Base-by-base conservation (phyloP, 2,797 vertebrate species). In the Poliocrania exsul region DNA sequence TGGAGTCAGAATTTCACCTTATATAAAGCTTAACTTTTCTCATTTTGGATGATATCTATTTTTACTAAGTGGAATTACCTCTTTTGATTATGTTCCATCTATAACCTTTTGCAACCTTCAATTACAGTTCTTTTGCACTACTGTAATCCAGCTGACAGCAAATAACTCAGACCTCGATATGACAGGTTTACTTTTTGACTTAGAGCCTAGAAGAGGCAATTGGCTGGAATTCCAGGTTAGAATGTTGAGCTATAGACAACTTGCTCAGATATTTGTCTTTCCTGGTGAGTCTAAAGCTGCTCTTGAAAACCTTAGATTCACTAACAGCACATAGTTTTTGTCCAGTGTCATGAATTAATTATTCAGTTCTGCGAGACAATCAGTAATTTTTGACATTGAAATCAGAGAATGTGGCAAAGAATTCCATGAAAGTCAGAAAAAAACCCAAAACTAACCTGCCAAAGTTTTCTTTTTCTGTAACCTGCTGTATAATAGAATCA, bases 41-140 rank as follows among this genome's bases (percentile, higher is more conserved):
- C 80, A 51, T 65, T 91, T 92, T 84, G 90, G 94, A 35, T 61
- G 72, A 83, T 93, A 90, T 66, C 82, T 96, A 40, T 64, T 93
- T 95, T 93, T 90, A 86, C 85, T 91, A 95, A 95, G 80, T 94
- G 88, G 77, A 91, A 71, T 88, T 79, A 91, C 56, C 91, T 60
- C 77, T 88, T 94, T 88, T 95, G 91, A 88, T 83, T 95, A 86
- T 65, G 92, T 93, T 90, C 89, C 81, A 53, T 84, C 69, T 90
- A 49, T 24, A 91, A 51, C 65, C 54, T 88, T 79, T 93, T 60
- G 54, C 89, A 94, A 58, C 62, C 60, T 84, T 89, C 86, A 86
- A 35, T 94, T 94, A 92, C 25, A 91, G 81, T 16, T n/a, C 50
- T 73, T 90, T 81, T 86, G 47, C 82, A 66, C 65, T 49, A 23